Base-by-base conservation (phyloP, 2,113 vertebrate species). In the Nannospalax galili region DNA sequence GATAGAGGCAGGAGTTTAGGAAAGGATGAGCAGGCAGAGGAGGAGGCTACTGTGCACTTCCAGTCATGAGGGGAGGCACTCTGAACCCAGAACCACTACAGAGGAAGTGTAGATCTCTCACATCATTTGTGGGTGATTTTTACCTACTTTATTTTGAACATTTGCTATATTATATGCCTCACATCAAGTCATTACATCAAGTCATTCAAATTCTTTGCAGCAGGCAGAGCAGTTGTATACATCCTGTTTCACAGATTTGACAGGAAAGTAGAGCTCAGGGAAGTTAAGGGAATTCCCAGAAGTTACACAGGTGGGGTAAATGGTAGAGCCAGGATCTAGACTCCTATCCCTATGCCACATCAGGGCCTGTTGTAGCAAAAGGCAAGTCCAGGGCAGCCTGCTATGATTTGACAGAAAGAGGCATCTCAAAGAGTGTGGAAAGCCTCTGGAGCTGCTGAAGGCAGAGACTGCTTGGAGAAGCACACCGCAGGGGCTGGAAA, bases 231-330 rank as follows among this genome's bases (percentile, higher is more conserved):
- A 58, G n/a, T 40, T 96, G 45, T 62, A 42, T 11, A 22, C n/a
- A 72, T 37, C 62, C 42, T 48, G 28, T 94, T 85, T 88, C 30
- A 84, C 79, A 88, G 56, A 62, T 52, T 52, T 52, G 48, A 40
- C 37, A 95, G 30, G 20, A 48, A 88, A 84, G 14, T 19, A 67
- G 73, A 90, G 26, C 19, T 95, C n/a, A 81, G 48, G 72, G 19
- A 81, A 19, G 52, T 37, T 48, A 52, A 35, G 35, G 52, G 81
- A 52, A n/a, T 73, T 52, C 73, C 19, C 56, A 40, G 80, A 48
- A 88, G 77, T 70, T 35, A 67, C 64, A 77, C 1, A 78, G 9
- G 40, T 9, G 62, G 64, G 58, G 28, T n/a, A 40, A 73, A n/a
- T 4, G 42, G 30, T 28, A 58, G 67, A 94, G 67, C 12, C 70